Percentiles rank a stretch among this genome's conserved stretches.
Conservation (phyloP, 2,113 vertebrate genomes). For the Bostrychus sinensis region DNA sequence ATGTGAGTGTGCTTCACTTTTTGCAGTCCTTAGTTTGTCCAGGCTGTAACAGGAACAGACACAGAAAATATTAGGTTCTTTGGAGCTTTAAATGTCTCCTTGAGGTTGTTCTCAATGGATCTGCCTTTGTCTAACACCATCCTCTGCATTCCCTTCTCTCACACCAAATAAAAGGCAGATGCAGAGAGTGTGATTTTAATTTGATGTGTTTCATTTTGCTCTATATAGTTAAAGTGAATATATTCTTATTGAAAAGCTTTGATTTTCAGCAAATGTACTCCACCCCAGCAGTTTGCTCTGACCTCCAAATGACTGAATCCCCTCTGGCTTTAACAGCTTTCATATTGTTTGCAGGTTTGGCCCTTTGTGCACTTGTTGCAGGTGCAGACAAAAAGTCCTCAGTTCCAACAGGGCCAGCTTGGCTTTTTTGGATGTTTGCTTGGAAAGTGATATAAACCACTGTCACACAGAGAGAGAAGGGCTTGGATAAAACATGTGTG, state of each 20-base stretch:
- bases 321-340: slow-evolving; percentile 12
- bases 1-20: neutral
- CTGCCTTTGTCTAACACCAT: neutral
- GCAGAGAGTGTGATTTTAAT: neutral
- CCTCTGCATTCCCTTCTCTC: neutral
- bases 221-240: neutral
- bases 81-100: neutral
- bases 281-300: neutral
- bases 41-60: too few relatives aligned
- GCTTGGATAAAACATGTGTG: slow-evolving; percentile 41
- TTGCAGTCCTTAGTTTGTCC: neutral
- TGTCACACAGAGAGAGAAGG: slow-evolving; percentile 17
- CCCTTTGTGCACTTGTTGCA: slow-evolving; percentile 6
- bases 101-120: too few relatives aligned
- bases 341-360: neutral
- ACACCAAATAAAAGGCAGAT: neutral
- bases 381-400: slow-evolving; percentile 9
- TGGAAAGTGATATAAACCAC: slow-evolving; percentile 24
- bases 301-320: slow-evolving; percentile 2
- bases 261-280: neutral
- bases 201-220: neutral
- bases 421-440: slow-evolving; percentile 26
- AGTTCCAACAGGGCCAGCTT: neutral
- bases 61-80: neutral
- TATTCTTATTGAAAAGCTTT: neutral